A percentile compares a stretch with the other conserved stretches of the same genome.
Conservation (phyloP, 2,888 invertebrate genomes). For the Macrosiphum euphorbiae region DNA sequence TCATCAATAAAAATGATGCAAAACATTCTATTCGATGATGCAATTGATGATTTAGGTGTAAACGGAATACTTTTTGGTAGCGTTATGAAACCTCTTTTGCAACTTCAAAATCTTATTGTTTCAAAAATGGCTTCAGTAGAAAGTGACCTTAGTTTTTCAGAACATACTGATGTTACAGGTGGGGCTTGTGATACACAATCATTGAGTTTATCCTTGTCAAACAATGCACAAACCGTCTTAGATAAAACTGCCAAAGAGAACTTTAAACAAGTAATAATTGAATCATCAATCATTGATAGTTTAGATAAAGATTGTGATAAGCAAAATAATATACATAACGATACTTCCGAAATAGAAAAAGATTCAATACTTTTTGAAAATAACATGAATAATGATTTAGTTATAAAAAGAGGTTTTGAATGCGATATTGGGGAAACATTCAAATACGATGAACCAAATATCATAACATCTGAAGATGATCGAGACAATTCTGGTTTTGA, state of each 20-base stretch:
- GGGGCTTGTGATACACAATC: conserved; percentile 30
- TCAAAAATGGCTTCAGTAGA: conserved; percentile 60
- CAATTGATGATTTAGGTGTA: conserved; percentile 56
- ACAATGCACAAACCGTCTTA: conserved; percentile 33
- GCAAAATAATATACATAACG: neutral
- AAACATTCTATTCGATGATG: conserved; percentile 49
- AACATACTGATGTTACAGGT: conserved; percentile 43
- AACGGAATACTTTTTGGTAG: conserved; percentile 55
- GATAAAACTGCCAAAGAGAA: neutral
- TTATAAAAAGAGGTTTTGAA: neutral
- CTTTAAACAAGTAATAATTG: neutral
- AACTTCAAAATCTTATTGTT: conserved; percentile 53
- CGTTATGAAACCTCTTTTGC: conserved; percentile 59
- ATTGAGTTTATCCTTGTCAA: conserved; percentile 34
- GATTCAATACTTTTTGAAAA: neutral
- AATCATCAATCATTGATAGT: neutral
- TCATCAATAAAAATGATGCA: conserved; percentile 65
- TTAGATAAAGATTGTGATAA: neutral
- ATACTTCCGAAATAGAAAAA: neutral
- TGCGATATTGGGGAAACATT: conserved; percentile 3
- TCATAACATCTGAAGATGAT: conserved; percentile 49
- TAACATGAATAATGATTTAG: neutral
- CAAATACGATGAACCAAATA: conserved; percentile 56
- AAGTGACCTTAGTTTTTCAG: conserved; percentile 59
- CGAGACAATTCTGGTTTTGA: conserved; percentile 39